Percentiles rank a stretch among this genome's conserved stretches.
These are phyloP conservation scores for Lagorchestes hirsutus DNA, from an alignment of 2,797 vertebrate species.

Conservation along the genomic window DNA sequence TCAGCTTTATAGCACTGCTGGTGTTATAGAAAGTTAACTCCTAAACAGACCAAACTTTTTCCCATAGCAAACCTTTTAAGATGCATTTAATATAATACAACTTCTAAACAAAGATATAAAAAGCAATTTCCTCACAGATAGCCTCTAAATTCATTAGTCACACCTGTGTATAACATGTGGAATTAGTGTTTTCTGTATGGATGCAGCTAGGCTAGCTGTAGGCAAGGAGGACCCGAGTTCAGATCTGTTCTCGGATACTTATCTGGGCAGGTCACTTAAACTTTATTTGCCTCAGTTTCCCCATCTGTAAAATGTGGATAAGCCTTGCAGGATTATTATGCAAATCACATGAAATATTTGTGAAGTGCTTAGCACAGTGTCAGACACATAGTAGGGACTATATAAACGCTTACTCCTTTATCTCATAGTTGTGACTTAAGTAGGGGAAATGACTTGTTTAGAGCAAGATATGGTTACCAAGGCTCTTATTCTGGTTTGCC, in stretches of 20 bases:
- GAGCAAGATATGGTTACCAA: not conserved
- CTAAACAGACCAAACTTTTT: not conserved
- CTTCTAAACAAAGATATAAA: not conserved
- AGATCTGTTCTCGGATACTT: not conserved
- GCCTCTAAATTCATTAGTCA: not conserved
- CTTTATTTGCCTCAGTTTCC: not conserved
- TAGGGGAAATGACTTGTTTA: not conserved
- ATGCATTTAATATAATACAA: not conserved
- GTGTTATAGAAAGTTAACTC: not conserved
- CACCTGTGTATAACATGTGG: not conserved
- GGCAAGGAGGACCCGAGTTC: not conserved
- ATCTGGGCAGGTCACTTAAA: not conserved
- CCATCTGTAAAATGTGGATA: not conserved
- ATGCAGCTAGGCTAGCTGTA: not conserved
- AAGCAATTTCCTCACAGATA: not conserved
- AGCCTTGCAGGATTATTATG: not conserved
- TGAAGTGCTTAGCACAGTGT: not conserved
- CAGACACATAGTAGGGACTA: not conserved
- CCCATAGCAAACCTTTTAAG: not conserved
- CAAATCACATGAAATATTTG: not conserved
- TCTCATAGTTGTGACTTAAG: not conserved
- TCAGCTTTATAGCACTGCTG: no score
- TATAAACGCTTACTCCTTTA: not conserved
- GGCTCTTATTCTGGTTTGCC: not conserved
- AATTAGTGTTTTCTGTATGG: not conserved